Percentiles rank a stretch among this genome's conserved stretches.
Evolutionary conservation across 2,797 vertebrate genomes (phyloP).

Genomic region (Furcifer pardalis): DNA sequence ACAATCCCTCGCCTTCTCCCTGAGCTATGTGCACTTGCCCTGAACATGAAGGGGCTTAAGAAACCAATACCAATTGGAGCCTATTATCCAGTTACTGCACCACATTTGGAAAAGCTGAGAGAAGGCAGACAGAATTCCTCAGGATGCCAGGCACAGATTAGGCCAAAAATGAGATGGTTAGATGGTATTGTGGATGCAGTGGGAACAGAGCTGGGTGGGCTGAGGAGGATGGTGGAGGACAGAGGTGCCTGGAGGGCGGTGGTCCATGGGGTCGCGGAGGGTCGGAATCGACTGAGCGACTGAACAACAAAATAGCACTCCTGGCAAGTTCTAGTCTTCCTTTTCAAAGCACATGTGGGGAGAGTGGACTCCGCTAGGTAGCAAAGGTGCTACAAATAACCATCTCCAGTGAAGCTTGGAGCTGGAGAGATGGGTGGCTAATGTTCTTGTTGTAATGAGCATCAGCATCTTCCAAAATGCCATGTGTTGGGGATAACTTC

Average conservation of each 20-base stretch:
- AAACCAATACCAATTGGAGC: not conserved
- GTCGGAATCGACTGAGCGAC: no score
- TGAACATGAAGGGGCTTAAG: no score
- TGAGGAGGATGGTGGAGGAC: no score
- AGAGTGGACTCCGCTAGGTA: not conserved
- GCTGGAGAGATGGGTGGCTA: not conserved
- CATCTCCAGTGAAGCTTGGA: not conserved
- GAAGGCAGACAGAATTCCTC: not conserved
- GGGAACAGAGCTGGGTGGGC: no score
- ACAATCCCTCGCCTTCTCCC: not conserved
- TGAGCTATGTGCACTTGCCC: no score
- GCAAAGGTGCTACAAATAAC: not conserved
- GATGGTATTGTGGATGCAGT: no score
- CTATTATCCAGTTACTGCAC: not conserved
- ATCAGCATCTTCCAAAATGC: not conserved
- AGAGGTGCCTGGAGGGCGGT: no score
- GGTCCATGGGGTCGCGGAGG: no score
- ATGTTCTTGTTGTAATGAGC: not conserved
- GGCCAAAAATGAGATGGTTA: no score
- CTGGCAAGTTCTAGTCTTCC: not conserved
- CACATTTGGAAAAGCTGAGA: not conserved
- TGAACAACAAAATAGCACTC: no score
- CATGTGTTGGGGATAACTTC: not conserved
- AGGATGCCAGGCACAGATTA: not conserved
- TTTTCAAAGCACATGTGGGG: not conserved